These are phyloP conservation scores for Thereva unica DNA, from an alignment of 2,888 invertebrate species.

Conservation along the genomic window DNA sequence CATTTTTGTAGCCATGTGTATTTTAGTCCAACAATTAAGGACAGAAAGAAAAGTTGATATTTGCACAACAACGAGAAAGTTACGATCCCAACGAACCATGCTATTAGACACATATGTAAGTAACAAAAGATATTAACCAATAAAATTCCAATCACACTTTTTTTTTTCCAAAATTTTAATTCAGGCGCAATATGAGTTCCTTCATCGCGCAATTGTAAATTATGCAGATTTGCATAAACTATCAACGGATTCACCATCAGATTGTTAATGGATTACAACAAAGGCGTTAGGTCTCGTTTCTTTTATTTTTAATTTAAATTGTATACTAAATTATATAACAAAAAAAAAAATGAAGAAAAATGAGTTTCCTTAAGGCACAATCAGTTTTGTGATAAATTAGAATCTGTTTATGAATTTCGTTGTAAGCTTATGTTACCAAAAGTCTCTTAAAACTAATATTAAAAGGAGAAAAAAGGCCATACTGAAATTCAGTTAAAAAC, in stretches of 20 bases:
- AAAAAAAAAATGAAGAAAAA: constrained; percentile 29
- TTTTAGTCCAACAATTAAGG: constrained; percentile 81
- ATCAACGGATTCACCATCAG: constrained; percentile 51
- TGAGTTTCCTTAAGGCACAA: constrained; percentile 39
- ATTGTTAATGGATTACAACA: constrained; percentile 40
- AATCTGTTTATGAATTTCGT: constrained; percentile 31
- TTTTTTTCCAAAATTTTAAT: constrained; percentile 49
- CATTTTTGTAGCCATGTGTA: constrained; percentile 85
- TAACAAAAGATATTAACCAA: background rate
- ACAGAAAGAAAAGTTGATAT: constrained; percentile 86
- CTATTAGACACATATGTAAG: constrained; percentile 74
- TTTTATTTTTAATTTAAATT: constrained; percentile 13
- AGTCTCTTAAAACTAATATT: constrained; percentile 11
- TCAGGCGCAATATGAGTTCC: constrained; percentile 90
- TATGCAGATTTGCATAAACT: constrained; percentile 86
- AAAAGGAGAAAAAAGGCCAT: background rate
- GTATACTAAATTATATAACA: constrained; percentile 16
- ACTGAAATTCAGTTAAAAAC: constrained; percentile 8
- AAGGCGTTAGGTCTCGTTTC: background rate
- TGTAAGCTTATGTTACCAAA: constrained; percentile 32
- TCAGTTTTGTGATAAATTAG: constrained; percentile 38
- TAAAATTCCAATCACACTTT: constrained; percentile 7
- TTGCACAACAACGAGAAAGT: constrained; percentile 79
- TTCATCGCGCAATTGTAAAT: constrained; percentile 88
- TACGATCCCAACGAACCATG: constrained; percentile 80